These are phyloP conservation scores for Crocidura indochinensis DNA, from an alignment of 2,797 vertebrate species.

Conservation along the genomic window DNA sequence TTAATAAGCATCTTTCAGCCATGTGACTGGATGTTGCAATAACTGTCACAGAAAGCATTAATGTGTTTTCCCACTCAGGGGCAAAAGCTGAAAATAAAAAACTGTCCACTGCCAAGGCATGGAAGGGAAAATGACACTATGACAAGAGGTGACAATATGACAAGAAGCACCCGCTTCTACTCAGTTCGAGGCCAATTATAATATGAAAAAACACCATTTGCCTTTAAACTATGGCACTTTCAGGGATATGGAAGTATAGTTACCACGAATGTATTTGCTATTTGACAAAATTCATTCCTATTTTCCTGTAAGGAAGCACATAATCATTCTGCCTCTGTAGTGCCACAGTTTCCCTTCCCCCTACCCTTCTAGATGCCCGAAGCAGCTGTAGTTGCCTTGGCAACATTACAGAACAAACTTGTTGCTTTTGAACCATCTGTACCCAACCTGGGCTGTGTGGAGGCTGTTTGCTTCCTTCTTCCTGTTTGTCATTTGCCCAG, in stretches of 20 bases:
- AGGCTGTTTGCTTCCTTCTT: constrained; percentile 54
- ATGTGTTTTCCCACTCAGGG: constrained; percentile 32
- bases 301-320: constrained; percentile 31
- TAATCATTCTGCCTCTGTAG: constrained; percentile 63
- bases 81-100: constrained; percentile 17
- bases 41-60: constrained; percentile 41
- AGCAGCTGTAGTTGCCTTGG: constrained; percentile 83
- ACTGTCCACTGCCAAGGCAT: not conserved
- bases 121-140: constrained; percentile 36
- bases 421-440: constrained; percentile 81
- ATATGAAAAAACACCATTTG: constrained; percentile 58
- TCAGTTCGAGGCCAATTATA: constrained; percentile 17
- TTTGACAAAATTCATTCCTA: constrained; percentile 24
- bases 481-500: constrained; percentile 17
- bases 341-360: not conserved
- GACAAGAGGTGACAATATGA: constrained; percentile 4
- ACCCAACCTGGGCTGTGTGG: constrained; percentile 13
- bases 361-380: not conserved
- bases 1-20: constrained; percentile 58
- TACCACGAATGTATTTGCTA: not conserved
- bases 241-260: not conserved
- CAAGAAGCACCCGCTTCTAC: not conserved
- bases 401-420: constrained; percentile 80
- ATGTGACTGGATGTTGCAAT: not conserved
- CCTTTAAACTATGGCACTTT: constrained; percentile 11